Base-by-base conservation (phyloP, 2,113 vertebrate species). In the Brachirus orientalis region DNA sequence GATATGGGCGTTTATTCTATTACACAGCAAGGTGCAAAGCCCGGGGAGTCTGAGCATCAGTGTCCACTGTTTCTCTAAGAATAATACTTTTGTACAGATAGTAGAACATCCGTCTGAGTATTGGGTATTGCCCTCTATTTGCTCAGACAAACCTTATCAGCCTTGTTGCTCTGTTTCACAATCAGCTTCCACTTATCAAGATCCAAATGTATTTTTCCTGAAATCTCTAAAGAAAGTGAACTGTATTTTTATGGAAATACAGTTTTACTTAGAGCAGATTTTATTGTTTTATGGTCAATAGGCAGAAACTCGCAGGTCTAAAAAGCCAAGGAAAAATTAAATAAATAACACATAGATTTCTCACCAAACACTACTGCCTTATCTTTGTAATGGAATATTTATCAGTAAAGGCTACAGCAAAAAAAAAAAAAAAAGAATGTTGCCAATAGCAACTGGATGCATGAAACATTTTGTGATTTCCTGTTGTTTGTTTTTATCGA, bases 331-430 rank as follows among this genome's bases (percentile, higher is more conserved):
- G 54, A 69, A 68, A 68, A 76, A 74, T 64, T 53, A 75, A 89
- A 80, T 63, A 72, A 84, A 83, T 73, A 70, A 72, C 76, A 63
- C 79, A 82, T 80, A 67, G 70, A 80, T 82, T 73, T 75, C 48
- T 63, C 72, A 70, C 66, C 71, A 77, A 63, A 55, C 75, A 50
- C 72, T 2, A 16, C 71, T 14, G 58, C 52, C 76, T 86, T 90
- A 89, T 91, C 88, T 84, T 74, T 59, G 19, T 89, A 91, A 90
- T 90, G 84, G 88, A 90, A 87, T 91, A 88, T 88, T 86, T 91
- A 88, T 90, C 84, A 67, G 83, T 18, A 50, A 65, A 54, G 50
- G 51, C 41, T 55, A 80, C 58, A 65, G 61, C 35, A 51, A 63
- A 82, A 10, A 13, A 43, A 14, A 10, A 43, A 13, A 14, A 13